Evolutionary conservation across 2,113 vertebrate species (phyloP).

Genomic region (Morone chrysops): DNA sequence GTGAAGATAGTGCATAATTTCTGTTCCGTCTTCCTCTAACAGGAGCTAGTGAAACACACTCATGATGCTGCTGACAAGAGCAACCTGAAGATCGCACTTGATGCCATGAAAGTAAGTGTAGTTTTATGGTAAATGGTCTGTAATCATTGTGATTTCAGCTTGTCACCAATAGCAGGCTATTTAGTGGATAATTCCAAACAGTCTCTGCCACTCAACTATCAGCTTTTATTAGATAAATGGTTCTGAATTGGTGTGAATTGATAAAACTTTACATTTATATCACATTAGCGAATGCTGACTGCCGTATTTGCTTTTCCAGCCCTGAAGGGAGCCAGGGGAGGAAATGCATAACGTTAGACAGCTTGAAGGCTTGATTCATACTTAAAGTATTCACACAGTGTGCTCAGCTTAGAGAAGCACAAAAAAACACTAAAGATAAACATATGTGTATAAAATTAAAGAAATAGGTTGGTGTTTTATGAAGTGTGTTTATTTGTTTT

Average conservation of each 20-base stretch:
- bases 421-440: background rate
- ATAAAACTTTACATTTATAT: conserved; percentile 18
- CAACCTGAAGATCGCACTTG: conserved; percentile 91
- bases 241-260: background rate
- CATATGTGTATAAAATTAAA: background rate
- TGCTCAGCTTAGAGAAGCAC: background rate
- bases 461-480: background rate
- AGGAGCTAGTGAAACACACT: conserved; percentile 96
- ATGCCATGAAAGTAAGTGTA: conserved; percentile 93
- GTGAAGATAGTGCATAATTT: background rate
- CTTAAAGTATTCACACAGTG: background rate
- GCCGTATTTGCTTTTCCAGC: background rate
- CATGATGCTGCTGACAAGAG: conserved; percentile 87
- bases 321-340: background rate
- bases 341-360: background rate
- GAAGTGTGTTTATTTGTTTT: background rate
- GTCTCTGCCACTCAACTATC: conserved; percentile 8
- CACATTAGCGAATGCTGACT: conserved; percentile 1
- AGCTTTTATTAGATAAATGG: conserved; percentile 9
- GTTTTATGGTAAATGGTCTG: conserved; percentile 32
- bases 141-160: conserved; percentile 52
- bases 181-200: conserved; percentile 30
- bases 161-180: conserved; percentile 29
- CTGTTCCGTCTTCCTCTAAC: conserved; percentile 35
- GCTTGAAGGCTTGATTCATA: background rate